Percentiles rank a stretch among this genome's conserved stretches.
Evolutionary conservation across 2,888 invertebrate species (phyloP).

Genomic region (Drosophila flavopinicola): DNA sequence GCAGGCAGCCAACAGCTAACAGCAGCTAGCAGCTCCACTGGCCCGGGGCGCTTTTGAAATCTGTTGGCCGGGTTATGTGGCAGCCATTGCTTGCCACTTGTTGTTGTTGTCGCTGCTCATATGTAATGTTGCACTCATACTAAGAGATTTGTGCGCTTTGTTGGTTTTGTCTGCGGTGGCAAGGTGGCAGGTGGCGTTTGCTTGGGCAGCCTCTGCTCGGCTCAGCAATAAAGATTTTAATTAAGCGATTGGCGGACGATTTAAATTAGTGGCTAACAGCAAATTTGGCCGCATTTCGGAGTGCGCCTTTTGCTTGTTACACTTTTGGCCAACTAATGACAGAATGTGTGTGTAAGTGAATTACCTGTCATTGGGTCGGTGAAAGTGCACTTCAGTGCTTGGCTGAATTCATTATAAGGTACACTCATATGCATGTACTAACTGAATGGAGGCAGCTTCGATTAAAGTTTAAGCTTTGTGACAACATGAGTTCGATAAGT

Average conservation of each 20-base stretch:
- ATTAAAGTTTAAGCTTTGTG: conserved; percentile 1
- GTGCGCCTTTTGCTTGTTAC: conserved; percentile 57
- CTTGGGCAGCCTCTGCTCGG: conserved; percentile 21
- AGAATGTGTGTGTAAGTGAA: conserved; percentile 22
- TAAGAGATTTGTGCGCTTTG: conserved; percentile 33
- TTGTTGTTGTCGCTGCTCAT: conserved; percentile 10
- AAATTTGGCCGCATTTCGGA: conserved; percentile 43
- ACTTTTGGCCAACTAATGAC: conserved; percentile 35
- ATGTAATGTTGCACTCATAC: conserved; percentile 35
- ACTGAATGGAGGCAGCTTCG: neutral
- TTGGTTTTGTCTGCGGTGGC: conserved; percentile 21
- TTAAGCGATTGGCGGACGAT: conserved; percentile 70
- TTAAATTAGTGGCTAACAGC: conserved; percentile 54
- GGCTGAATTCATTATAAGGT: conserved; percentile 17
- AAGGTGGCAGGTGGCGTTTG: conserved; percentile 29
- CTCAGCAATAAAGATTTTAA: conserved; percentile 74
- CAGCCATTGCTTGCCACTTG: conserved; percentile 44
- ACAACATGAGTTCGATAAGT: neutral
- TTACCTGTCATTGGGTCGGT: conserved; percentile 14
- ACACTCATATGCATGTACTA: conserved; percentile 6
- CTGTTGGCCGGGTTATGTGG: conserved; percentile 48
- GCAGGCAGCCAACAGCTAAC: no score
- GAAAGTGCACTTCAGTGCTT: conserved; percentile 41
- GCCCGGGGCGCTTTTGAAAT: conserved; percentile 47
- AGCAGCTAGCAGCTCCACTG: conserved; percentile 16